Conservation (phyloP, 2,797 vertebrate genomes). For the Heteromormyrus szaboi region DNA sequence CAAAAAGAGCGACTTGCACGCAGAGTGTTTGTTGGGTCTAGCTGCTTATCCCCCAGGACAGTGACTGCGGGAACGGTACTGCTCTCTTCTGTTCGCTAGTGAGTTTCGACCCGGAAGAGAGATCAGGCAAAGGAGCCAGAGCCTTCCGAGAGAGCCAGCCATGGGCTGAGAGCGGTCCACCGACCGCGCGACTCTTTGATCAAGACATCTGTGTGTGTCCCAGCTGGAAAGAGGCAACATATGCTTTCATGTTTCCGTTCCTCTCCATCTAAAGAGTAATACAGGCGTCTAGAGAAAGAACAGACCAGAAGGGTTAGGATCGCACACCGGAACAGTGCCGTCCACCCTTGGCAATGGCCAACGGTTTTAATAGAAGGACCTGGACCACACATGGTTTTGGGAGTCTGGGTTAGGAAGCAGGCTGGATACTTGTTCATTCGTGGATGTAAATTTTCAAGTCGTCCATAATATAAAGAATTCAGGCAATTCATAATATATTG, state of each 20-base stretch:
- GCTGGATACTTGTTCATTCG: neutral
- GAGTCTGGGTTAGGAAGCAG: neutral
- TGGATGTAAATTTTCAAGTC: neutral
- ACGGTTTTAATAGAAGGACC: neutral
- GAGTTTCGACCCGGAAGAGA: neutral
- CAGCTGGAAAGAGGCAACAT: constrained; percentile 34
- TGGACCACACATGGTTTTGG: neutral
- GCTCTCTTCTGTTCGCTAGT: neutral
- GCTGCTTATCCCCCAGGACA: neutral
- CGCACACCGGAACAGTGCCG: neutral
- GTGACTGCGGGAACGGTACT: neutral
- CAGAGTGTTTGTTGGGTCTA: neutral
- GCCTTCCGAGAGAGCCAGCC: neutral
- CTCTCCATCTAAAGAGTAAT: neutral
- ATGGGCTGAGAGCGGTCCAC: neutral
- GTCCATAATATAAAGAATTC: neutral
- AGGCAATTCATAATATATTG: neutral
- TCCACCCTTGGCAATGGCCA: neutral
- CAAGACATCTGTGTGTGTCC: constrained; percentile 43
- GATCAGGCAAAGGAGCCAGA: neutral
- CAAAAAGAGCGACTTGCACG: neutral
- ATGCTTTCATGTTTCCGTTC: constrained; percentile 11
- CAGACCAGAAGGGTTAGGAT: neutral
- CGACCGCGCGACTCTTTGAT: constrained; percentile 39
- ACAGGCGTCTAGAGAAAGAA: neutral